phyloP scores from a whole-genome alignment of 2,113 vertebrate genomes.

The Trinectes maculatus region DNA sequence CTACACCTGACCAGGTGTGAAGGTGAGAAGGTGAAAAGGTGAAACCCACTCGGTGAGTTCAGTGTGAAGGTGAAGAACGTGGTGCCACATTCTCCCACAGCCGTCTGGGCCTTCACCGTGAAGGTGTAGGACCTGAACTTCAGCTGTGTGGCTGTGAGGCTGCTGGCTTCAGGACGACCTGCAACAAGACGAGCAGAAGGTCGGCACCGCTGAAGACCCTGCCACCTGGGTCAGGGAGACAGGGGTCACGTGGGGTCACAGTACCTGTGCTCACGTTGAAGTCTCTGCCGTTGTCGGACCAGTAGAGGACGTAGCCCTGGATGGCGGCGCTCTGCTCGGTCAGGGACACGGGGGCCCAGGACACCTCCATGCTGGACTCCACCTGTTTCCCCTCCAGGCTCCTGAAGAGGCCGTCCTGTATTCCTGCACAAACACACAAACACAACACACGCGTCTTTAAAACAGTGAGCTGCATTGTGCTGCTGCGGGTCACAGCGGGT shows the following conservation, averaged over 20 bases:
- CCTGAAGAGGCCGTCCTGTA: conserved; percentile 14
- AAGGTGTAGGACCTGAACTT: conserved; percentile 41
- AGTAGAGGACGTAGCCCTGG: conserved; percentile 57
- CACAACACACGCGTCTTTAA: no score
- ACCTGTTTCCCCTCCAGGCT: neutral
- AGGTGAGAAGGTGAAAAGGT: neutral
- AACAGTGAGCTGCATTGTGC: no score
- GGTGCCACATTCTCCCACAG: conserved; percentile 48
- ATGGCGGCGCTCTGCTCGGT: conserved; percentile 62
- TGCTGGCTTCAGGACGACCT: conserved; percentile 35
- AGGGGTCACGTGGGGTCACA: no score
- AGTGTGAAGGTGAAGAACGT: neutral
- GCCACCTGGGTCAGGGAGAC: no score
- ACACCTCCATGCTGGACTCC: conserved; percentile 33
- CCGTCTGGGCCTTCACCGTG: conserved; percentile 58
- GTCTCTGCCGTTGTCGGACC: neutral
- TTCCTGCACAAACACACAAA: conserved; percentile 31
- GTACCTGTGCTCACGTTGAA: conserved; percentile 51
- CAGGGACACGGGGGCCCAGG: conserved; percentile 57
- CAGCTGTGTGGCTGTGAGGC: conserved; percentile 46
- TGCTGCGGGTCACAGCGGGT: no score
- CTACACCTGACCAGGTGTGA: neutral
- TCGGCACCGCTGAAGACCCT: no score
- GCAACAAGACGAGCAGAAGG: neutral
- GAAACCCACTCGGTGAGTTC: conserved; percentile 31